Evolutionary conservation across 2,888 invertebrate genomes (phyloP).

Genomic region (Sicus ferrugineus): DNA sequence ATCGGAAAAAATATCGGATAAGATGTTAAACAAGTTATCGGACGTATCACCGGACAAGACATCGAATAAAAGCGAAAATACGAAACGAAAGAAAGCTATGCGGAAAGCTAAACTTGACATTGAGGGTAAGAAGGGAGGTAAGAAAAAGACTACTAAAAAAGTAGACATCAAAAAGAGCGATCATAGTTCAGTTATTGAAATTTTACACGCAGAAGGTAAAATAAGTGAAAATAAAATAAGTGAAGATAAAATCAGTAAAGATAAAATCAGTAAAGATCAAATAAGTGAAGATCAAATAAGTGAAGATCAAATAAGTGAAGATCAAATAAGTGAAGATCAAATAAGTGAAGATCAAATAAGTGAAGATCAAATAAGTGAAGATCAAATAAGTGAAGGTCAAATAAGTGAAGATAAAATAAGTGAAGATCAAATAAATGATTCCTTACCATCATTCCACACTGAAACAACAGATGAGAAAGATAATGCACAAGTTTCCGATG

Average conservation of each 20-base stretch:
- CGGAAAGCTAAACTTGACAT: too few relatives aligned
- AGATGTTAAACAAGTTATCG: not conserved
- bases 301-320: too few relatives aligned
- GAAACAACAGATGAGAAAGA: constrained; percentile 11
- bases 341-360: too few relatives aligned
- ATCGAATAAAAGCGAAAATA: not conserved
- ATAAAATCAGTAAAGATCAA: too few relatives aligned
- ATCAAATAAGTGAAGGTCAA: too few relatives aligned
- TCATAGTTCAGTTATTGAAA: too few relatives aligned
- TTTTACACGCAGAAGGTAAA: constrained; percentile 4
- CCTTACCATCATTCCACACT: constrained; percentile 3
- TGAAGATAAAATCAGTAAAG: too few relatives aligned
- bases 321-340: too few relatives aligned
- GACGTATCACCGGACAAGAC: not conserved
- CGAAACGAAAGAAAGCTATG: constrained; percentile 18
- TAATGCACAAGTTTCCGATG: not conserved
- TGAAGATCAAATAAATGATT: too few relatives aligned
- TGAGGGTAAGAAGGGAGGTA: constrained; percentile 30
- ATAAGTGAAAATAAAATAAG: constrained; percentile 27
- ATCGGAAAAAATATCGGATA: not conserved
- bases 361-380: too few relatives aligned
- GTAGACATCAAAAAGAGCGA: not conserved
- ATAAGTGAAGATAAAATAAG: too few relatives aligned
- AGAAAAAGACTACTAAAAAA: constrained; percentile 11
- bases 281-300: too few relatives aligned